Conservation (phyloP, 2,888 invertebrate genomes). For the Cinara cedri region DNA sequence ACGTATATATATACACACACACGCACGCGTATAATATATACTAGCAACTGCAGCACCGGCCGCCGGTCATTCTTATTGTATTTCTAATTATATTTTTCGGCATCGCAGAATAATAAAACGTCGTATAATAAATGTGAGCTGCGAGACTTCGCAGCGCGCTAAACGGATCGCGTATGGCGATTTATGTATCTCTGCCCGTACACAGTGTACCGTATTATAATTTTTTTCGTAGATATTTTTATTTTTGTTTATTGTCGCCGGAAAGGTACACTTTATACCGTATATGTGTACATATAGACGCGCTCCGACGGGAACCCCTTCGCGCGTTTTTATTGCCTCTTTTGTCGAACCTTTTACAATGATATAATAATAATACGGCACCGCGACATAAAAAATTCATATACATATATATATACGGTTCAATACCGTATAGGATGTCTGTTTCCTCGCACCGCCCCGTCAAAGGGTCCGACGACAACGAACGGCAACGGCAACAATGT, state of each 20-base stretch:
- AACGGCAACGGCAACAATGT: neutral
- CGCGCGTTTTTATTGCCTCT: conserved; percentile 45
- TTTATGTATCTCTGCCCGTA: neutral
- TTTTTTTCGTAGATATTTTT: neutral
- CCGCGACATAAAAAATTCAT: neutral
- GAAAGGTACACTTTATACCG: neutral
- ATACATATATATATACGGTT: neutral
- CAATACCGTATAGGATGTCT: conserved; percentile 29
- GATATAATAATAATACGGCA: too few relatives aligned
- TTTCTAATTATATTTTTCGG: conserved; percentile 53
- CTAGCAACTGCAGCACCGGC: neutral
- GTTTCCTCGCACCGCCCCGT: conserved; percentile 35
- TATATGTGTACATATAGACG: too few relatives aligned
- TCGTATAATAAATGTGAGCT: too few relatives aligned
- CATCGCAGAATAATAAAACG: conserved; percentile 12
- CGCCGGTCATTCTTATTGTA: conserved; percentile 21
- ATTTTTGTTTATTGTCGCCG: neutral
- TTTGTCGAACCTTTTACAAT: conserved; percentile 46
- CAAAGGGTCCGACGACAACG: conserved; percentile 39
- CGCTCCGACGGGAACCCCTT: conserved; percentile 3
- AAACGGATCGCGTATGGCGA: neutral
- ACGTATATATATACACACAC: too few relatives aligned
- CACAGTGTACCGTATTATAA: too few relatives aligned
- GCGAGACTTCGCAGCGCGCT: neutral
- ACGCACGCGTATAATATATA: too few relatives aligned